These are phyloP conservation scores for Mormoops blainvillei DNA, from an alignment of 2,113 vertebrate species.

Conservation along the genomic window DNA sequence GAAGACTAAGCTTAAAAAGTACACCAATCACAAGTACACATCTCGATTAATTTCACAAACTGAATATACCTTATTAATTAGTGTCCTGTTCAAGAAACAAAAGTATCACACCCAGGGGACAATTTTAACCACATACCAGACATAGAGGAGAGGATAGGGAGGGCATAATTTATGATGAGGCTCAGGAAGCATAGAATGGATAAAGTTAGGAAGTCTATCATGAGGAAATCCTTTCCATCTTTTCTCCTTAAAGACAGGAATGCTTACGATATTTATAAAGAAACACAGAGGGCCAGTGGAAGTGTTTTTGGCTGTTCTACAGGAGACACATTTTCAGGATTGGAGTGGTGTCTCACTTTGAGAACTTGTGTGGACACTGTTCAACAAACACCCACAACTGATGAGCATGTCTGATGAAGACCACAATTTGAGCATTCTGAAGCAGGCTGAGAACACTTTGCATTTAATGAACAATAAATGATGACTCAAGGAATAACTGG, in stretches of 20 bases:
- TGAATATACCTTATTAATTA: not conserved
- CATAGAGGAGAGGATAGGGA: not conserved
- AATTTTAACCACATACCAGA: not conserved
- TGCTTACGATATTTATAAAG: not conserved
- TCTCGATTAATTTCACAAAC: not conserved
- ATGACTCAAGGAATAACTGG: not conserved
- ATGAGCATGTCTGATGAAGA: not conserved
- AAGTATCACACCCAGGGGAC: not conserved
- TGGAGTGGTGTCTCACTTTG: accelerated
- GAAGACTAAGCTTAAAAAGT: not conserved
- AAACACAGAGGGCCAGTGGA: not conserved
- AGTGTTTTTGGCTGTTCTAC: not conserved
- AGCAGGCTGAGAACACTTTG: not conserved
- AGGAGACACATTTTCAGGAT: not conserved
- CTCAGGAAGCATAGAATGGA: not conserved
- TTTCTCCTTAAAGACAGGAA: not conserved
- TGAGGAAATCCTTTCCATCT: not conserved
- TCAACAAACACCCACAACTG: not conserved
- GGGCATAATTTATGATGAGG: not conserved
- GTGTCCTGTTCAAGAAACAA: not conserved
- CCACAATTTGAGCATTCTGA: not conserved
- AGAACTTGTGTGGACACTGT: not conserved
- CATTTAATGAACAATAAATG: not conserved
- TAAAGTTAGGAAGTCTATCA: not conserved
- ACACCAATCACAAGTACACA: not conserved